Percentiles rank a stretch among this genome's conserved stretches.
Evolutionary conservation across 1,140 invertebrate genomes (phyloP).

Genomic region (Physella acuta): DNA sequence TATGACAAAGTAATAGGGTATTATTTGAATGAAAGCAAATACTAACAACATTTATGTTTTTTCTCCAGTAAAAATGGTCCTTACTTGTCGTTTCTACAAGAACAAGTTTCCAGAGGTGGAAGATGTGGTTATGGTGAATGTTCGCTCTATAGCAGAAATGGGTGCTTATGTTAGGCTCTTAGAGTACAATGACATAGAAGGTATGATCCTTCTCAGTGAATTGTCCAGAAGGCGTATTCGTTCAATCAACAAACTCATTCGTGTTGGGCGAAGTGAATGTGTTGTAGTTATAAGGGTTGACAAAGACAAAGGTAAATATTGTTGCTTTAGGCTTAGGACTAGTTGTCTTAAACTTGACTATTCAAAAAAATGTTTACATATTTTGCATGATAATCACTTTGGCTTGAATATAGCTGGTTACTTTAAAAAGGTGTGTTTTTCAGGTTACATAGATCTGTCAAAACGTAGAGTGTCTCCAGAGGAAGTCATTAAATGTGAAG

Average conservation of each 20-base stretch:
- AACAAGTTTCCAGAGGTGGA: slow-evolving; percentile 98
- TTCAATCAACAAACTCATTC: slow-evolving; percentile 98
- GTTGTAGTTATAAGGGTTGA: slow-evolving; percentile 99
- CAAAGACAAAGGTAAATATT: slow-evolving; percentile 88
- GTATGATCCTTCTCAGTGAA: slow-evolving; percentile 80
- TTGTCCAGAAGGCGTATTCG: slow-evolving; percentile 96
- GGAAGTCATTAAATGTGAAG: slow-evolving; percentile 97
- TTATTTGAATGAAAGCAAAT: not conserved
- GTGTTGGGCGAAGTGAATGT: slow-evolving; percentile 97
- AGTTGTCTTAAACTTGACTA: too few species aligned
- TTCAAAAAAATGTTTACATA: too few species aligned
- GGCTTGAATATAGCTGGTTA: too few species aligned
- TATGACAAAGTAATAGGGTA: not conserved
- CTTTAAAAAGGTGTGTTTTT: slow-evolving; percentile 8
- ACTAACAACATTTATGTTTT: not conserved
- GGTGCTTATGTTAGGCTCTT: slow-evolving; percentile 97
- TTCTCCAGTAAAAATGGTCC: slow-evolving; percentile 70
- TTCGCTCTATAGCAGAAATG: slow-evolving; percentile 98
- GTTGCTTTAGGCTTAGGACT: too few species aligned
- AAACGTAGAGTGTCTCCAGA: slow-evolving; percentile 97
- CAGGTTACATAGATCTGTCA: slow-evolving; percentile 98
- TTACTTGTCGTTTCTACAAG: slow-evolving; percentile 96
- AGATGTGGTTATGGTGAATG: slow-evolving; percentile 99
- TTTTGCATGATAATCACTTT: too few species aligned
- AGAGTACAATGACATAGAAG: slow-evolving; percentile 99